Base-by-base conservation (phyloP, 2,113 vertebrate species). In the Leucopsar rothschildi region DNA sequence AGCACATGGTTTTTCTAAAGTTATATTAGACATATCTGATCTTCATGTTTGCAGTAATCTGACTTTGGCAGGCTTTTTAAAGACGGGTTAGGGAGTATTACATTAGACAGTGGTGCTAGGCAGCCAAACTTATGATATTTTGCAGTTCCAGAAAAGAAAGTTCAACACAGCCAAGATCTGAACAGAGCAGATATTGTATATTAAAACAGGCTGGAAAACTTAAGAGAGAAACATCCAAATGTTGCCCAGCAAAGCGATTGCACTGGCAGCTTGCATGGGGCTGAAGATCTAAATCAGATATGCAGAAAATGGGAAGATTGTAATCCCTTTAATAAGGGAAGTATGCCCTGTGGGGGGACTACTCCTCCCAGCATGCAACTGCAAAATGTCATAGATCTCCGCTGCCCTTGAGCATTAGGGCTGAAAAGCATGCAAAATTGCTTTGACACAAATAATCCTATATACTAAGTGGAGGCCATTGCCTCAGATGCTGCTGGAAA, bases 41-140 rank as follows among this genome's bases (percentile, higher is more conserved):
- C 88, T 95, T 96, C 95, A 39, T 96, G 76, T 96, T 96, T 96
- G 88, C 86, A 95, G 82, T 94, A 96, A 97, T 96, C 92, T 94
- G 76, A 68, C 94, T 96, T 96, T 97, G 93, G 95, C 94, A 96
- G 64, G 64, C 90, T 92, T 88, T 93, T 84, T 92, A 86, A 96
- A 96, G 90, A 92, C 2, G 79, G 49, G 82, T 90, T 93, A 88
- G 90, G 81, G 94, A 96, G 93, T 91, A 95, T 94, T 93, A 84
- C 88, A 95, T 94, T 90, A 95, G 93, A 83, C 95, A 94, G 92
- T 90, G 83, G 86, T 92, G 77, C 77, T 93, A 95, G 77, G 80
- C 88, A 92, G 95, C 93, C 94, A 96, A 97, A 86, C 72, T 93
- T 93, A 86, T 90, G 93, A 92, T 90, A 95, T 92, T 97, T 93